Base-by-base conservation (phyloP, 1,140 invertebrate genomes). In the Mya arenaria region DNA sequence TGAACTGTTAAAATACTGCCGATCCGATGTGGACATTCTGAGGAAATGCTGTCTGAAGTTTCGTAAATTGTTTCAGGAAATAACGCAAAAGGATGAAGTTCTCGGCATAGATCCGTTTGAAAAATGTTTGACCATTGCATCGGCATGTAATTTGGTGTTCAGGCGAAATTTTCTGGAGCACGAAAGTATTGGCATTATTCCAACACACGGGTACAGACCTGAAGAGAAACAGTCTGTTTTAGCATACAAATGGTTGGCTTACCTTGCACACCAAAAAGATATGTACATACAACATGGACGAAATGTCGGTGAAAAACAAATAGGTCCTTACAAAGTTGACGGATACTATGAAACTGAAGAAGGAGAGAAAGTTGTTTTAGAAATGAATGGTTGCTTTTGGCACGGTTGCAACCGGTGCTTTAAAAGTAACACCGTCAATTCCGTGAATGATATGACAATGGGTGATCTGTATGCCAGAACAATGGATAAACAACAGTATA, bases 381-480 rank as follows among this genome's bases (percentile, higher is more conserved):
- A 86, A 56, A 84, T 84, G 41, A 23, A 77, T 30, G 80, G 84
- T 39, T 83, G 80, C 56, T 37, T 74, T 8, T 86, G 66, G 41
- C 85, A 86, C 56, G 85, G 85, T 1, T 84, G 81, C 62, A 73
- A 36, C 15, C 48, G 28, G 23, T 86, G 81, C 65, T 84, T 37
- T 34, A 34, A 58, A 0, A 28, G 25, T n/a, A 6, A n/a, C 1
- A 66, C 34, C 23, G 19, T 55, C 25, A 19, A 71, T 25, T 52
- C 39, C 4, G 5, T 39, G 13, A 83, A 23, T 17, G 36, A 44
- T 28, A 19, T 52, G 32, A 44, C 56, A 8, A 68, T 86, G 36
- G 39, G 19, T 28, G 82, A 85, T 41, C 36, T 68, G 25, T 83
- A 32, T 34, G 55, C 77, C 36, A 39, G 19, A 66, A 77, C 52